These are phyloP conservation scores for Lontra canadensis DNA, from an alignment of 2,113 vertebrate species.

Conservation along the genomic window DNA sequence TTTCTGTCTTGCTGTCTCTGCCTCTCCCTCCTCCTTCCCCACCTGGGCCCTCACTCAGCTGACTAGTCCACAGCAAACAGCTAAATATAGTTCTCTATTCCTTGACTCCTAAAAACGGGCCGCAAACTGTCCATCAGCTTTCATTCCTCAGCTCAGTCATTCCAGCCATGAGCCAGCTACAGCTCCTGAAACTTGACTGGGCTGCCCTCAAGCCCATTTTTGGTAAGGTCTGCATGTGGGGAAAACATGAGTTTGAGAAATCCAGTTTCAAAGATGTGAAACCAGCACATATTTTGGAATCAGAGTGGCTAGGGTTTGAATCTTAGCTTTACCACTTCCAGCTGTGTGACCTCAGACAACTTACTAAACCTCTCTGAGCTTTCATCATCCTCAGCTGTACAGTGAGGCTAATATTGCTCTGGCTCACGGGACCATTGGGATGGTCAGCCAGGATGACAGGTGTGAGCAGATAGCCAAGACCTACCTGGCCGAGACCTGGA, in stretches of 20 bases:
- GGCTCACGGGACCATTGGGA: neutral
- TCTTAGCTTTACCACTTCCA: neutral
- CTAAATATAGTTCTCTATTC: constrained; percentile 51
- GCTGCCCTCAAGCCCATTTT: neutral
- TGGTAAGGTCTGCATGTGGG: neutral
- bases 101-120: neutral
- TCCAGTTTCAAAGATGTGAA: neutral
- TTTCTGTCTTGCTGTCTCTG: neutral
- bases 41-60: neutral
- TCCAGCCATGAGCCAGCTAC: neutral
- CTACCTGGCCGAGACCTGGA: neutral
- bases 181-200: neutral
- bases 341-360: neutral
- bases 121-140: constrained; percentile 10
- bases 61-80: constrained; percentile 36
- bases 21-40: neutral
- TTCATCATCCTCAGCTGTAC: neutral
- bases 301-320: neutral
- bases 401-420: neutral
- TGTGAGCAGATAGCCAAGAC: neutral
- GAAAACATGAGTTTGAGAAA: neutral
- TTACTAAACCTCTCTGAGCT: neutral
- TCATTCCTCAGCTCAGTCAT: neutral
- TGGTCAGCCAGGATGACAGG: neutral
- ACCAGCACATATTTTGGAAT: neutral